Conservation (phyloP, 2,888 invertebrate genomes). For the Frankliniella fusca region DNA sequence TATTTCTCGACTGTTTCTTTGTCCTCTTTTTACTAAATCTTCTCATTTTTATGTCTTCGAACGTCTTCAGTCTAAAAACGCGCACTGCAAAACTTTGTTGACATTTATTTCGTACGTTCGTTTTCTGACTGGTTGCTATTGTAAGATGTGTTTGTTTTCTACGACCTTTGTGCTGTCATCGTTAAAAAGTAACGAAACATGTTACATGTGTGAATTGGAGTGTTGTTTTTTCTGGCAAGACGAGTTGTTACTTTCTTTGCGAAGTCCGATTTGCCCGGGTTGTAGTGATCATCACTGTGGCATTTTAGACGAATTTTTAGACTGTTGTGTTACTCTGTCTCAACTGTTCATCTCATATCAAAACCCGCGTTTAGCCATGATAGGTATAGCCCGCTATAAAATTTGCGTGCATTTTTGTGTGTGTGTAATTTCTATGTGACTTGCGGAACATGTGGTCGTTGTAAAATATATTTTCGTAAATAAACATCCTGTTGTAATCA, state of each 20-base stretch:
- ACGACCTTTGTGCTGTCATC: no score
- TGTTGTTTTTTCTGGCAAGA: no score
- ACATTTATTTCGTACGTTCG: no score
- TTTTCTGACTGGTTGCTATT: no score
- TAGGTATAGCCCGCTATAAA: background rate
- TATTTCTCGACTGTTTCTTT: background rate
- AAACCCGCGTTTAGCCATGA: background rate
- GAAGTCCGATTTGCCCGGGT: background rate
- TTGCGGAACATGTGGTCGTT: background rate
- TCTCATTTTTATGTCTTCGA: background rate
- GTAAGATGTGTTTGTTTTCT: no score
- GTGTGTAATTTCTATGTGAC: background rate
- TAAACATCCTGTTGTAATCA: background rate
- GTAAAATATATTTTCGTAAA: slow-evolving; percentile 23
- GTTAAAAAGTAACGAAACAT: no score
- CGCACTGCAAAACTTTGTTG: no score
- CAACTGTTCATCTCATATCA: slow-evolving; percentile 14
- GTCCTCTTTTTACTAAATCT: background rate
- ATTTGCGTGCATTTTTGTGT: background rate
- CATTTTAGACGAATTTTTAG: background rate
- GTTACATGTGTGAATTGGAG: no score
- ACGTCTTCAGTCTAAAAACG: background rate
- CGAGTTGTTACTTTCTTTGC: background rate
- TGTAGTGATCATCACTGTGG: background rate
- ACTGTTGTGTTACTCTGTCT: background rate